Percentiles rank a stretch among this genome's conserved stretches.
phyloP scores from a whole-genome alignment of 2,113 vertebrate genomes.

The Rhinoptilus africanus region DNA sequence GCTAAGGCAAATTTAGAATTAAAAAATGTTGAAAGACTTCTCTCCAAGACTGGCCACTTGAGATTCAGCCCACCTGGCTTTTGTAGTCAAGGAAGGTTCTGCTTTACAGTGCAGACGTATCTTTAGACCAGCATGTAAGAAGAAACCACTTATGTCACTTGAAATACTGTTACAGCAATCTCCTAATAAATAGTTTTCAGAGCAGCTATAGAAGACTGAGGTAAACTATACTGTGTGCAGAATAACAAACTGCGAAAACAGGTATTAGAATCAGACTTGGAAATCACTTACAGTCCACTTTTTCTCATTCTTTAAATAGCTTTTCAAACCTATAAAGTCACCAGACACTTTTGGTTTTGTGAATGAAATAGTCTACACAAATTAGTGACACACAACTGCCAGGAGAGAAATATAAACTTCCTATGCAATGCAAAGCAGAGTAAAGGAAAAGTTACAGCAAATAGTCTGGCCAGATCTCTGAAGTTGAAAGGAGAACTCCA shows the following conservation, averaged over 20 bases:
- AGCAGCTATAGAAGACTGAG: background rate
- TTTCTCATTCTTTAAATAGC: background rate
- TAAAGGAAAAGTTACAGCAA: background rate
- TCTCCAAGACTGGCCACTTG: background rate
- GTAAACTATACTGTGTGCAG: background rate
- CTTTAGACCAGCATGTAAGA: background rate
- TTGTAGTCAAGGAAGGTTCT: background rate
- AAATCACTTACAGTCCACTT: background rate
- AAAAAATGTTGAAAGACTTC: background rate
- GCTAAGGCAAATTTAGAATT: background rate
- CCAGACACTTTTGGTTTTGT: background rate
- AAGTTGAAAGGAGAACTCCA: background rate
- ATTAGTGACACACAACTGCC: background rate
- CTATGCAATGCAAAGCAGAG: background rate
- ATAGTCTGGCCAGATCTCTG: background rate
- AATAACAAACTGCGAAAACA: background rate
- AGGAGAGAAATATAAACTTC: background rate
- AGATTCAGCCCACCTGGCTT: background rate
- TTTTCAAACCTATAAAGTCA: background rate
- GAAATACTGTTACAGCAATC: background rate
- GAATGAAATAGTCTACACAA: background rate
- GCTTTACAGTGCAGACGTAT: background rate
- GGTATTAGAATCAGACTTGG: background rate
- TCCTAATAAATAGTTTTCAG: background rate
- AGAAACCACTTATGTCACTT: background rate